Base-by-base conservation (phyloP, 2,797 vertebrate genomes). In the Takifugu rubripes region DNA sequence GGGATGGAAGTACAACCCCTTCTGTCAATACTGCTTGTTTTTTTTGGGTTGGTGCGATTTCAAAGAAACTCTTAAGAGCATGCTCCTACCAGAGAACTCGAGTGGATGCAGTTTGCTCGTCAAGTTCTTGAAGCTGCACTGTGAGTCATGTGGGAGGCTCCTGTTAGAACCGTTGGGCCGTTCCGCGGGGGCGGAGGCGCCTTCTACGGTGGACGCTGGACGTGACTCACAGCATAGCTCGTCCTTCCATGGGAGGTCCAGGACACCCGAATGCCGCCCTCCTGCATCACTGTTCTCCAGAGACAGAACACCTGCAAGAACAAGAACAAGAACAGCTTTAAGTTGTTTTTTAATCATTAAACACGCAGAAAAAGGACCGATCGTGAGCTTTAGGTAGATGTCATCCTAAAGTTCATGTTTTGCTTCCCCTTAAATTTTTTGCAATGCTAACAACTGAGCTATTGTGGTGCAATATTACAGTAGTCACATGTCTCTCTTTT, bases 141-240 rank as follows among this genome's bases (percentile, higher is more conserved):
- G 54, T 1, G 59, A 44, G 29, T 17, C 0, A 4, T 29, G 71
- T 62, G 53, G 68, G 59, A 64, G 68, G 65, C 54, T 52, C 16
- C 73, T 61, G 29, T 68, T 49, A 25, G 83, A 71, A 17, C 17
- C 5, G 24, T 72, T 74, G 36, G 29, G 52, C 53, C 46, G 42
- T 0, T 49, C 3, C 53, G 49, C 0, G n/a, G 26, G 25, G 0
- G 3, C 14, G n/a, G 15, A 25, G 0, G 33, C 62, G 53, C 33
- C 64, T 43, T 71, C 66, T 25, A 6, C 60, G 48, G 47, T 1
- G 14, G 24, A 17, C 50, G 49, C 54, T 56, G 68, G 43, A 25
- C 63, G 70, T 70, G 83, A 84, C 59, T 87, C 81, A 88, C 90
- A 92, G 82, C 90, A 90, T 51, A 92, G 70, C 66, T 77, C 67